phyloP scores from a whole-genome alignment of 2,113 vertebrate species.

The Nestor notabilis region DNA sequence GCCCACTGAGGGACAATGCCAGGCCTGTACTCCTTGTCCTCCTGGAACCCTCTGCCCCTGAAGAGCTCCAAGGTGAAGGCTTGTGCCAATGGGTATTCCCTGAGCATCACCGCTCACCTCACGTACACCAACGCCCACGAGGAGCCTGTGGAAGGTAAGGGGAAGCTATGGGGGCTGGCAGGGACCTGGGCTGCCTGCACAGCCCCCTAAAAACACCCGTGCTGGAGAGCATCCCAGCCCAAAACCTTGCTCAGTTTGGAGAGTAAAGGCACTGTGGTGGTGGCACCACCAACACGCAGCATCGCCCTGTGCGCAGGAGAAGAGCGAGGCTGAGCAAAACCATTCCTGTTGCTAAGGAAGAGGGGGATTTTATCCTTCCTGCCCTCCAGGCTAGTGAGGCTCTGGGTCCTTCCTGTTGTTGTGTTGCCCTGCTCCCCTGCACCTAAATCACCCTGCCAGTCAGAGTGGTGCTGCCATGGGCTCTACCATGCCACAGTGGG shows the following conservation, averaged over 20 bases:
- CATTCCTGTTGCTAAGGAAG: background rate
- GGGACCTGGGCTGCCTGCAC: accelerated
- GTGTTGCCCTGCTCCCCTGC: accelerated
- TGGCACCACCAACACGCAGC: accelerated
- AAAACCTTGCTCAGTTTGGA: background rate
- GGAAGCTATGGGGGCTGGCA: background rate
- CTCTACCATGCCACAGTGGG: accelerated
- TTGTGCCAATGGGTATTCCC: conserved; percentile 88
- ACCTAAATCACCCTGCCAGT: accelerated
- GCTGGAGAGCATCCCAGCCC: background rate
- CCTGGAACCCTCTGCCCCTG: conserved; percentile 89
- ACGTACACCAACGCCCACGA: conserved; percentile 85
- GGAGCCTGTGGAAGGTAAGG: conserved; percentile 90
- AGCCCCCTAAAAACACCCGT: background rate
- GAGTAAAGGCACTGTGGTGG: background rate
- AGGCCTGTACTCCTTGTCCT: conserved; percentile 86
- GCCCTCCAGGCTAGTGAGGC: background rate
- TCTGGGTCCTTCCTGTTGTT: background rate
- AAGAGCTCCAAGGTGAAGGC: conserved; percentile 91
- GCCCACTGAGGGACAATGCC: conserved; percentile 79
- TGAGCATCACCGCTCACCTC: conserved; percentile 87
- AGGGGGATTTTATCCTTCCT: background rate
- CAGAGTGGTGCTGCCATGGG: background rate
- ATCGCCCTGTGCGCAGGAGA: accelerated
- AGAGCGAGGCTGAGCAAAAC: background rate